Evolutionary conservation across 2,797 vertebrate species (phyloP).

Genomic region (Acomys russatus): DNA sequence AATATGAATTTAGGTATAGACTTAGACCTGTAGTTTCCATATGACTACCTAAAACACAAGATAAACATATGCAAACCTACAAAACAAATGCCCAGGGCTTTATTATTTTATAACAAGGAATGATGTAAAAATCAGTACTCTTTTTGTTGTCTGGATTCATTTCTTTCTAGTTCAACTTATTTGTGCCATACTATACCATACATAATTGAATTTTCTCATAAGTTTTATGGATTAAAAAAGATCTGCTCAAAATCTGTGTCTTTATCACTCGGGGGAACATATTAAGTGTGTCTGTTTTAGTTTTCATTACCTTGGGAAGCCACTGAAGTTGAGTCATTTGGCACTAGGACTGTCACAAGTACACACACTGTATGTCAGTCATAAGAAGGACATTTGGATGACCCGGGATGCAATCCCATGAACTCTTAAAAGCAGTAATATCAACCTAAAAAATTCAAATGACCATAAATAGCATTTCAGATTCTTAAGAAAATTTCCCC

Average conservation of each 20-base stretch:
- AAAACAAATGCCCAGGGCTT: not conserved
- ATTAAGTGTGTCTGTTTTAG: not conserved
- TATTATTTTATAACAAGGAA: not conserved
- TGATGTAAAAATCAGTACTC: not conserved
- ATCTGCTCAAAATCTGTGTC: constrained; percentile 38
- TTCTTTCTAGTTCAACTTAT: not conserved
- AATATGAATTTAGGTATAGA: constrained; percentile 35
- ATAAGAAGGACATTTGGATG: not conserved
- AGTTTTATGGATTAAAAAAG: constrained; percentile 47
- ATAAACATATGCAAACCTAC: not conserved
- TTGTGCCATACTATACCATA: not conserved
- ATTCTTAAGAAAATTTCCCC: not conserved
- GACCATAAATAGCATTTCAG: not conserved
- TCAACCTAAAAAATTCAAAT: constrained; percentile 29
- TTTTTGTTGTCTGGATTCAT: not conserved
- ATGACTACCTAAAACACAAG: not conserved
- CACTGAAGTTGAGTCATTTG: constrained; percentile 20
- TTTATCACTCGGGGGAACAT: not conserved
- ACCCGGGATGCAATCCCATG: not conserved
- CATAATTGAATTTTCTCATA: not conserved
- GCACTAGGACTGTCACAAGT: not conserved
- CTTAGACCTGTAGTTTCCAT: not conserved
- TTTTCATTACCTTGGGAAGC: constrained; percentile 49
- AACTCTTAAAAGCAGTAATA: constrained; percentile 11
- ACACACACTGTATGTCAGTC: not conserved